Evolutionary conservation across 2,888 invertebrate species (phyloP), one percentile per base, ranked within the genome.

Genomic region (Chloroclysta siterata): DNA sequence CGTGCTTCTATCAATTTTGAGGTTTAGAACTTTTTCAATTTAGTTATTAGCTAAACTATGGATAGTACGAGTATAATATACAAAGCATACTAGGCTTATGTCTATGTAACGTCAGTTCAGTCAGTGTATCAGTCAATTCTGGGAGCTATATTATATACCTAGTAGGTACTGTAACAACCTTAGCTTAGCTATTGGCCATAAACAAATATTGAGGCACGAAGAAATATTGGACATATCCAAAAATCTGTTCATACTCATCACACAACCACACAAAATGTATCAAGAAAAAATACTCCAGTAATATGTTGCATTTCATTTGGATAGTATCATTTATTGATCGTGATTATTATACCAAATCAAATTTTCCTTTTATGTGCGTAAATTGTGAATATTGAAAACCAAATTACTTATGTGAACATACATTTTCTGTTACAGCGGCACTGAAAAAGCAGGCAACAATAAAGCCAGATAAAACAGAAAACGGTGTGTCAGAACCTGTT

Each of bases 391-490:
- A 4, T 11, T 11, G 3, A 10, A 5, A 11, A 17, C 7, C 5
- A 28, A 53, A 41, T n/a, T 39, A 33, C 17, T 39, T 22, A 52
- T 13, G 6, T 33, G 3, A 50, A 1, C 13, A 41, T 41, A 13
- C 15, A 6, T 41, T 22, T n/a, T 60, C 55, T 66, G 56, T 89
- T 85, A 55, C 87, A 93, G 93, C 93, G 50, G 84, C 81, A 41
- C 76, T 93, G 57, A 93, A 89, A 69, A 93, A 93, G 64, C 93
- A 93, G 72, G 57, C 91, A 0, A 91, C 93, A n/a, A 79, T 93
- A 63, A 88, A 82, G 29, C 54, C 54, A 75, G 91, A 90, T 15
- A 91, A 88, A 76, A 11, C 83, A 57, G 88, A 89, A 82, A 91
- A 92, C 74, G 91, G 90, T 44, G 80, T 83, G 2, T 72, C 85